phyloP scores from a whole-genome alignment of 2,797 vertebrate species.

The Ptychadena robeensis region DNA sequence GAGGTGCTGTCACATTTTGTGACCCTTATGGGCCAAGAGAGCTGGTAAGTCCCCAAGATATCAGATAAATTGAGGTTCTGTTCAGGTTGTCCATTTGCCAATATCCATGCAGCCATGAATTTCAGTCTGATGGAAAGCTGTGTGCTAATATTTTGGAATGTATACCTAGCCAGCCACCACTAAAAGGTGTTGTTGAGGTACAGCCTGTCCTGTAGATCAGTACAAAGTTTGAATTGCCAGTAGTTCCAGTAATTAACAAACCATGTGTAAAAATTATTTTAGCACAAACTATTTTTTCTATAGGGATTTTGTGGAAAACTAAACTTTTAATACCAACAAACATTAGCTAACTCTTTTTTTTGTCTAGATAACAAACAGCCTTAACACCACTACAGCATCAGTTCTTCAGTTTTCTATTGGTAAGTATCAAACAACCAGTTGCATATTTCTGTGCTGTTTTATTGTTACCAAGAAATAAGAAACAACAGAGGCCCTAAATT shows the following conservation, averaged over 20 bases:
- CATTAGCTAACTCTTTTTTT: background rate
- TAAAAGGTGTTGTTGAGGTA: no score
- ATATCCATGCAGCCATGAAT: no score
- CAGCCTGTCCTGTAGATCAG: no score
- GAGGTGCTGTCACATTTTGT: conserved; percentile 90
- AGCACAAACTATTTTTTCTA: background rate
- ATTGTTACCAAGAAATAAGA: no score
- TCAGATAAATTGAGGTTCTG: background rate
- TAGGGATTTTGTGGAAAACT: background rate
- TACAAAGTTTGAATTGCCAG: no score
- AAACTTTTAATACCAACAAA: background rate
- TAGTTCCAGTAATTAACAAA: no score
- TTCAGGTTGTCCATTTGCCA: no score
- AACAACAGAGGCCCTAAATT: no score
- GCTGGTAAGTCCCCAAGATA: conserved; percentile 80
- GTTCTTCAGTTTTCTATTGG: conserved; percentile 95
- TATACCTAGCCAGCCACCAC: no score
- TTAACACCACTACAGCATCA: conserved; percentile 95
- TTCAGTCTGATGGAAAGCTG: no score
- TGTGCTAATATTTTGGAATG: no score
- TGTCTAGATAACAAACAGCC: conserved; percentile 82
- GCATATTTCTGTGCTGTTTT: no score
- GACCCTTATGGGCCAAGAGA: conserved; percentile 92
- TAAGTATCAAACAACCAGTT: conserved; percentile 79
- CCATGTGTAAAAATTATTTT: background rate